Conservation (phyloP, 2,888 invertebrate genomes). For the Diabrotica balteata region DNA sequence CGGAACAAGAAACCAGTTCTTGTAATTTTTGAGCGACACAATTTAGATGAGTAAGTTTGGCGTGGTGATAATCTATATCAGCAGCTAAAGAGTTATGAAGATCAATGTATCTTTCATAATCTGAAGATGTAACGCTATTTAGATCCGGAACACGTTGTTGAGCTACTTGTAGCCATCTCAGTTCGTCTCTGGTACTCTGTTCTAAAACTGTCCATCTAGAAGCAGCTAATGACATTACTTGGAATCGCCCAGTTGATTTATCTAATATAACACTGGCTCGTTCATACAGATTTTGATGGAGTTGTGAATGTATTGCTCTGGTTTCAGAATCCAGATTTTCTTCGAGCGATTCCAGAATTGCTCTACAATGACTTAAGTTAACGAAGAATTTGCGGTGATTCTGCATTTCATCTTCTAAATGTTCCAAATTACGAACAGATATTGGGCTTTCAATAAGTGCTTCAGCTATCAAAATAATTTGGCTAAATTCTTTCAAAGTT, state of each 20-base stretch:
- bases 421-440: conserved; percentile 75
- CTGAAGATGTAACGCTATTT: conserved; percentile 79
- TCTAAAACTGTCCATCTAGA: conserved; percentile 84
- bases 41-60: conserved; percentile 76
- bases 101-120: conserved; percentile 85
- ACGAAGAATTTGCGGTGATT: conserved; percentile 90
- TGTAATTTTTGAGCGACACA: conserved; percentile 77
- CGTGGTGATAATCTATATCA: conserved; percentile 82
- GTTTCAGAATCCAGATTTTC: conserved; percentile 84
- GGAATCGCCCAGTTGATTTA: conserved; percentile 80
- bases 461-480: conserved; percentile 85
- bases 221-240: conserved; percentile 84
- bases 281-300: conserved; percentile 80
- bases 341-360: conserved; percentile 85
- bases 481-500: conserved; percentile 84
- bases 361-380: conserved; percentile 85
- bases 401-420: conserved; percentile 88
- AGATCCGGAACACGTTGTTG: conserved; percentile 85
- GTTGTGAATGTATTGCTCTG: conserved; percentile 71
- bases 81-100: conserved; percentile 80
- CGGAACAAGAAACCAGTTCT: conserved; percentile 76
- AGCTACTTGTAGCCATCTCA: conserved; percentile 83
- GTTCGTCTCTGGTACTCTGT: conserved; percentile 83
- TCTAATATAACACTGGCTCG: conserved; percentile 80
- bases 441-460: conserved; percentile 80